phyloP scores from a whole-genome alignment of 2,113 vertebrate species.

The Bucco capensis region DNA sequence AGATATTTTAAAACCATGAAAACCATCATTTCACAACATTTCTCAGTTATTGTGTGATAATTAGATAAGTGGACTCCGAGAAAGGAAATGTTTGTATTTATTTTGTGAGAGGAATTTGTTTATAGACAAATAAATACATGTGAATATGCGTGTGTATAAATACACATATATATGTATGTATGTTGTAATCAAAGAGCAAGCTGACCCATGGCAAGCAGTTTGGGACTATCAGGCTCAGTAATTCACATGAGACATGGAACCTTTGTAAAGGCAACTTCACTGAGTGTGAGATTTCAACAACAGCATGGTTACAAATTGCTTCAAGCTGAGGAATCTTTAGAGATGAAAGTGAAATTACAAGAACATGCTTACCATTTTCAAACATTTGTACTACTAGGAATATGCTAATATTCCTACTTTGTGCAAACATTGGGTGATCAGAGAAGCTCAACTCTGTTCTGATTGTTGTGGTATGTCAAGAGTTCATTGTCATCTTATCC shows the following conservation, averaged over 20 bases:
- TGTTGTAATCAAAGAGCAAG: neutral
- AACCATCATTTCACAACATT: neutral
- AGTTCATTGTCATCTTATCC: neutral
- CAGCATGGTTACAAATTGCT: neutral
- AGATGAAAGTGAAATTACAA: conserved; percentile 52
- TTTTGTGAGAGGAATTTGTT: neutral
- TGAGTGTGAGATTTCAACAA: conserved; percentile 34
- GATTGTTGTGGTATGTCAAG: neutral
- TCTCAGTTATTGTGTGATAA: neutral
- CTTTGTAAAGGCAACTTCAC: conserved; percentile 43
- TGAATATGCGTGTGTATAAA: neutral
- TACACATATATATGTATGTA: neutral
- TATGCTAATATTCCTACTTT: neutral
- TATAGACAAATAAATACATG: neutral
- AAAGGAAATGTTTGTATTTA: neutral
- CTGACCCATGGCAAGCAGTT: neutral
- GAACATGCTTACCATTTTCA: neutral
- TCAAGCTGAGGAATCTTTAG: conserved; percentile 18
- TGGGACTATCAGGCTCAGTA: neutral
- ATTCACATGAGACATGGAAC: neutral
- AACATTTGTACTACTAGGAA: neutral
- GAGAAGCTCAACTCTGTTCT: neutral
- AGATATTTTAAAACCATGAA: neutral
- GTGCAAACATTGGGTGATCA: neutral
- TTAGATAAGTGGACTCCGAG: neutral